Evolutionary conservation across 2,797 vertebrate species (phyloP).

Genomic region (Darevskia nairensis): DNA sequence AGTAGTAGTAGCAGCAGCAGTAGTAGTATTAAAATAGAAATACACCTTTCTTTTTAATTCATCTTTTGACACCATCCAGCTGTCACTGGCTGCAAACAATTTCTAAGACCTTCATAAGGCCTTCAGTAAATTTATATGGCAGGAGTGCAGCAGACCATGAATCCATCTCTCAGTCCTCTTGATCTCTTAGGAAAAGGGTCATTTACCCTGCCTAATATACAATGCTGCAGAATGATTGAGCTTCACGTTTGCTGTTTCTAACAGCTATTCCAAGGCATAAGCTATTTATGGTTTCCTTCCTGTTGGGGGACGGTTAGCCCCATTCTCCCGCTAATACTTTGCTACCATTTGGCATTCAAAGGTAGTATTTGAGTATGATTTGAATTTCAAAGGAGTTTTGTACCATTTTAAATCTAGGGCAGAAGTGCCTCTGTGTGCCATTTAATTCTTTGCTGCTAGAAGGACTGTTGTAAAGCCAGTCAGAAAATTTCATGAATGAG

Average conservation of each 20-base stretch:
- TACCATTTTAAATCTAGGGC: slow-evolving; percentile 10
- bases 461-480: not conserved
- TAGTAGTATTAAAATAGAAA: slow-evolving; percentile 1
- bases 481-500: not conserved
- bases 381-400: not conserved
- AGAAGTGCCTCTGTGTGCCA: too few relatives aligned
- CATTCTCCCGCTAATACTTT: slow-evolving; percentile 10
- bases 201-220: slow-evolving; percentile 35
- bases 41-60: not conserved
- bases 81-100: slow-evolving; percentile 38
- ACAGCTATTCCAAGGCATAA: slow-evolving; percentile 19
- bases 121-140: slow-evolving; percentile 8
- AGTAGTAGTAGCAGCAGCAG: not conserved
- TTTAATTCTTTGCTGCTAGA: not conserved
- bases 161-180: slow-evolving; percentile 14
- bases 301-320: not conserved
- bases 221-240: not conserved
- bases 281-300: slow-evolving; percentile 22
- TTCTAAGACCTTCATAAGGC: slow-evolving; percentile 34
- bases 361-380: not conserved
- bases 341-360: not conserved
- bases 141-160: slow-evolving; percentile 29
- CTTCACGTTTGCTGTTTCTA: slow-evolving; percentile 29
- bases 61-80: slow-evolving; percentile 20
- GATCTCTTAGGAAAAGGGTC: slow-evolving; percentile 25